Conservation (phyloP, 2,113 vertebrate genomes). For the Trogon melanurus region DNA sequence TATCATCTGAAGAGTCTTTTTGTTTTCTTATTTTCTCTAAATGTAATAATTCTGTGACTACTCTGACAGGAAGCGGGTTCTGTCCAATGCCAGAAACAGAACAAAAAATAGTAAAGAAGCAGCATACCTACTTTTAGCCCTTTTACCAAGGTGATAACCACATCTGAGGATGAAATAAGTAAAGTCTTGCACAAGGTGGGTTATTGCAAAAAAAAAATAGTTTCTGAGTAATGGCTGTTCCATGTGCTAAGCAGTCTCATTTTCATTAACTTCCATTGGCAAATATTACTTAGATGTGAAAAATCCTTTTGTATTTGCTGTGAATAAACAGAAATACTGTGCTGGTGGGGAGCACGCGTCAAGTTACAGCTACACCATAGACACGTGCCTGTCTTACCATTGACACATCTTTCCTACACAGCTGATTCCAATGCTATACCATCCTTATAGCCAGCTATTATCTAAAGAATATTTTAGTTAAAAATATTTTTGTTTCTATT, state of each 20-base stretch:
- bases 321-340: not conserved
- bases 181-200: not conserved
- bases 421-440: not conserved
- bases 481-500: not conserved
- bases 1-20: not conserved
- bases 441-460: not conserved
- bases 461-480: not conserved
- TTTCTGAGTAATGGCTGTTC: not conserved
- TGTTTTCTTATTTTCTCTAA: not conserved
- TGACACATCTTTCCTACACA: not conserved
- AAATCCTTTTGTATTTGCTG: not conserved
- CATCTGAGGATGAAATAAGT: not conserved
- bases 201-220: not conserved
- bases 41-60: not conserved
- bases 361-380: not conserved
- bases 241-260: not conserved
- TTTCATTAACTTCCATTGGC: not conserved
- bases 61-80: not conserved
- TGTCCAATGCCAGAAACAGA: not conserved
- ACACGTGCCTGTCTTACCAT: not conserved
- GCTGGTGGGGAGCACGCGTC: not conserved
- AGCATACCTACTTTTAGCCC: not conserved
- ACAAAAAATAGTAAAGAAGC: not conserved
- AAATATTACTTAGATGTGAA: not conserved
- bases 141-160: not conserved